Evolutionary conservation across 2,888 invertebrate species (phyloP).

Genomic region (Peribatodes rhomboidaria): DNA sequence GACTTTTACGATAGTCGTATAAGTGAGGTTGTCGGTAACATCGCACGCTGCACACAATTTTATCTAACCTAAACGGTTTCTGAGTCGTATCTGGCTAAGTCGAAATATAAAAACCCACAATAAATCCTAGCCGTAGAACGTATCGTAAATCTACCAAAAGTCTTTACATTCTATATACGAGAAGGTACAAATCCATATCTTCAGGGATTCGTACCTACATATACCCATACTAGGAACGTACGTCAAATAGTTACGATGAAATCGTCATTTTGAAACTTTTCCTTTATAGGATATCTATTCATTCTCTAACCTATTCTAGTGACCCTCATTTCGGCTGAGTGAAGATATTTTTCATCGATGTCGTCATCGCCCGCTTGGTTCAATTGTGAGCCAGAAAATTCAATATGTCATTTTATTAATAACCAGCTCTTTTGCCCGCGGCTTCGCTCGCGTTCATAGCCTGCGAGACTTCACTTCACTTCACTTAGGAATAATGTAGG

Average conservation of each 20-base stretch:
- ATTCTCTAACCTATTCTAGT: slow-evolving; percentile 62
- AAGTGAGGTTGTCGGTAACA: slow-evolving; percentile 44
- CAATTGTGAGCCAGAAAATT: slow-evolving; percentile 29
- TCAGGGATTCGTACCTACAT: slow-evolving; percentile 15
- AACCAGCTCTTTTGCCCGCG: too few species aligned
- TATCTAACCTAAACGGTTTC: slow-evolving; percentile 41
- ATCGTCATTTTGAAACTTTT: slow-evolving; percentile 45
- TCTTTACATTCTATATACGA: slow-evolving; percentile 44
- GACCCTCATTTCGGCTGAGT: slow-evolving; percentile 66
- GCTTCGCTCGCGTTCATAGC: too few species aligned
- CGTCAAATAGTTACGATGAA: slow-evolving; percentile 43
- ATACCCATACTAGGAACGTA: slow-evolving; percentile 28
- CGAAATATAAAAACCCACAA: slow-evolving; percentile 37
- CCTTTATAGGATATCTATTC: slow-evolving; percentile 50
- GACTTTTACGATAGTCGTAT: slow-evolving; percentile 48
- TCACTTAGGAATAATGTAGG: too few species aligned
- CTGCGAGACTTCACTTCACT: too few species aligned
- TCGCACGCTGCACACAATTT: slow-evolving; percentile 39
- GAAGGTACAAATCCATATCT: slow-evolving; percentile 31
- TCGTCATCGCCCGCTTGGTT: slow-evolving; percentile 36
- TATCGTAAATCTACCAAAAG: slow-evolving; percentile 39
- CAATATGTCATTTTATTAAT: slow-evolving; percentile 31
- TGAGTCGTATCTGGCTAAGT: slow-evolving; percentile 37
- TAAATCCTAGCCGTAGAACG: slow-evolving; percentile 32
- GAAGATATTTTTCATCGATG: slow-evolving; percentile 64